Evolutionary conservation across 2,888 invertebrate genomes (phyloP), one percentile per base, ranked within the genome.

Genomic region (Empis stercorea): DNA sequence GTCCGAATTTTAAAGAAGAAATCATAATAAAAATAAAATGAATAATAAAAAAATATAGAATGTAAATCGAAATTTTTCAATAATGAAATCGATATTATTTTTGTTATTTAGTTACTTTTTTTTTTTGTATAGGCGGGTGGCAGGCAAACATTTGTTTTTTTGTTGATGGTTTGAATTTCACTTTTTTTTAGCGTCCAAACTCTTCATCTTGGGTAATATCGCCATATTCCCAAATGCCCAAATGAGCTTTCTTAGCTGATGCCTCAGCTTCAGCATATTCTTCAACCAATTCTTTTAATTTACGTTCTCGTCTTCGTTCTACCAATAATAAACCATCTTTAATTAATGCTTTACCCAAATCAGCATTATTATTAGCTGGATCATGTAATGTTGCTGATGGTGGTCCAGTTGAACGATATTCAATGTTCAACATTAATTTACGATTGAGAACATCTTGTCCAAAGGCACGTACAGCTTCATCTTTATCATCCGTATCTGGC

Each of bases 191-290:
- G 60, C 66, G 67, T 53, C 63, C 62, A 57, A 68, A 68, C 55
- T 69, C 67, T 36, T 69, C 69, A 51, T 69, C 69, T 52, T 68
- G 65, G 49, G 68, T 69, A 48, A 97, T 92, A 71, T 99, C 99
- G n/a, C 99, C 99, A 66, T 97, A 97, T 63, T 87, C 84, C 97
- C 97, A 99, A 60, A 99, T 84, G 70, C 87, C 88, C 59, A 81
- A 76, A 66, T 92, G 91, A 57, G 81, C 79, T 60, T 80, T 81
- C 71, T 87, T 86, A 17, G 96, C 96, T 54, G 79, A 76, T 53
- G 87, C 84, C 68, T 95, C 88, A 40, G 93, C 91, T 48, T 79
- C 79, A 62, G 77, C 78, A 71, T 95, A 96, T 60, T 89, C 87
- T 38, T 76, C 73, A 50, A 85, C 80, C 65, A 94, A 68, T 63